Evolutionary conservation across 2,113 vertebrate species (phyloP), one percentile per base, ranked within the genome.

Genomic region (Stigmatopora nigra): DNA sequence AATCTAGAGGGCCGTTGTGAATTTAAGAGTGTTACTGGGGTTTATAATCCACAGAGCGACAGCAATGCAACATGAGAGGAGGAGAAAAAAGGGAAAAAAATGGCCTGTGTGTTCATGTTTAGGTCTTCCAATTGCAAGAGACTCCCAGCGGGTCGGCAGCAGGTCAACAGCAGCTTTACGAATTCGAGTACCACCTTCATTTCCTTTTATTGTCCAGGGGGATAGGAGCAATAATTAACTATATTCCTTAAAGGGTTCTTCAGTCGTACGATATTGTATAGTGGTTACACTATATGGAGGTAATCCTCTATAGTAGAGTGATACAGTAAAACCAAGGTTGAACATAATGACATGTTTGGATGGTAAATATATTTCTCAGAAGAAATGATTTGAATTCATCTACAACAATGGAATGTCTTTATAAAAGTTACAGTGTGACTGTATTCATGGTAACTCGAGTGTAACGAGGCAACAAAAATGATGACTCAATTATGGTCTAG

Each of bases 1-100:
- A 46, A 68, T 65, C 69, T 22, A 25, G 49, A 63, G 62, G 61
- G 19, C 63, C 45, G 57, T 53, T 59, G 64, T 62, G 41, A 5
- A 19, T 10, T 61, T 61, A 44, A 20, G 25, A 67, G 48, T 70
- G 60, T 64, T 36, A 25, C 20, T 16, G 55, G 17, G 22, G 22
- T 61, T 45, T 45, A 22, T 20, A 45, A 45, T 61, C 38, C 2
- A 11, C 17, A n/a, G n/a, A 8, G 12, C 59, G 53, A 59, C 0
- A 4, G 52, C 31, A 53, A 62, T 48, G 41, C 38, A 65, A 62
- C n/a, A 20, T 41, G 7, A 41, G 25, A 3, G 25, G 25, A n/a
- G n/a, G n/a, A n/a, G n/a, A n/a, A n/a, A 41, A 41, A 41, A 41
- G 9, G n/a, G 17, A 1, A 64, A 60, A 61, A 46, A 63, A 55